phyloP scores from a whole-genome alignment of 1,140 invertebrate species.

The Limonius californicus region DNA sequence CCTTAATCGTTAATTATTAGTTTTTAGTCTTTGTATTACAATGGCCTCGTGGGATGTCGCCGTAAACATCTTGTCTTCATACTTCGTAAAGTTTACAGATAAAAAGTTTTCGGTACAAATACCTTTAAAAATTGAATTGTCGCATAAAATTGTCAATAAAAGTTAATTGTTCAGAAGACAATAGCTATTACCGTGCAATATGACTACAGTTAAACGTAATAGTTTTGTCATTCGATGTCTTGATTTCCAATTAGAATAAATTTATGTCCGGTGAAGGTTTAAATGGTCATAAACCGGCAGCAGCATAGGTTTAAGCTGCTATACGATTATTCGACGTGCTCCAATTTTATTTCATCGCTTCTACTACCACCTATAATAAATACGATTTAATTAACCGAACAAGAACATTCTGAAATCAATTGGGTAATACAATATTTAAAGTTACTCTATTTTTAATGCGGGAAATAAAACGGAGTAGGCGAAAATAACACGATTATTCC shows the following conservation, averaged over 20 bases:
- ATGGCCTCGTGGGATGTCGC: no score
- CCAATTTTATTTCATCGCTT: not conserved
- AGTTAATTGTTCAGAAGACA: not conserved
- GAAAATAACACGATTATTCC: no score
- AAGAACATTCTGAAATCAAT: no score
- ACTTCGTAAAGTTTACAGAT: no score
- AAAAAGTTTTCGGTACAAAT: not conserved
- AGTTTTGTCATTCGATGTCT: not conserved
- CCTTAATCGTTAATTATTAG: no score
- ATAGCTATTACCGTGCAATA: not conserved
- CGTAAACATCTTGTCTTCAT: no score
- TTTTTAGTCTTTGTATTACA: no score
- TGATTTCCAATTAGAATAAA: not conserved
- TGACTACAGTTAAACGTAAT: not conserved
- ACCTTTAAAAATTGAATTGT: not conserved
- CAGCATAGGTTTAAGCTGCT: not conserved
- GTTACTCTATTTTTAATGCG: no score
- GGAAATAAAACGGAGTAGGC: no score
- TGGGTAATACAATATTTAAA: no score
- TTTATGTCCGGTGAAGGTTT: not conserved
- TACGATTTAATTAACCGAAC: no score
- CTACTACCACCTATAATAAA: no score
- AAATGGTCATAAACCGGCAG: not conserved
- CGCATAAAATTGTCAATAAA: not conserved
- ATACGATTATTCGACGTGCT: not conserved